Evolutionary conservation across 2,888 invertebrate species (phyloP), one percentile per base, ranked within the genome.

Genomic region (Iselma pallidipennis): DNA sequence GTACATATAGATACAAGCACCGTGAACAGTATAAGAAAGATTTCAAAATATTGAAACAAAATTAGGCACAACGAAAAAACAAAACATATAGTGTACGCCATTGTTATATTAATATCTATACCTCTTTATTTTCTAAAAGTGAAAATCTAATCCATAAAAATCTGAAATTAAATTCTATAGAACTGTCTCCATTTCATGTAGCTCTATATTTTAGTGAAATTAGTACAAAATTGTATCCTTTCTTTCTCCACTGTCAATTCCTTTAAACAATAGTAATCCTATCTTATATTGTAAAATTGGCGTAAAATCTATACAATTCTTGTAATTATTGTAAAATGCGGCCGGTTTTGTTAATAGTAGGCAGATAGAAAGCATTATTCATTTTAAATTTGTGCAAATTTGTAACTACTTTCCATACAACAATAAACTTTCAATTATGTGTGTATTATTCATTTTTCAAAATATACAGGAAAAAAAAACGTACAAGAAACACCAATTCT

Each of bases 271-370:
- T 45, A 45, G 45, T 45, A 45, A 45, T 45, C 45, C 19, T 9
- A 45, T 19, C 45, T 45, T 45, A 12, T 45, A 10, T 42, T 4
- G 4, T 19, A 7, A 45, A 45, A 45, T 45, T 21, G 21, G 45
- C 45, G 45, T 45, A 45, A 45, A 45, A 45, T 45, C 45, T 45
- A 21, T 45, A 21, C 45, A 21, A 45, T 45, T 45, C 19, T 45
- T 45, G 10, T 21, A 21, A 21, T 21, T 21, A 45, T 45, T 45
- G 16, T 21, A 21, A 21, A 45, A 45, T 16, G 7, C 16, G 16
- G 6, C 45, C 10, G 19, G 21, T 19, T 21, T 45, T 45, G 21
- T 45, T 12, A 37, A 37, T 37, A 16, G 45, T 45, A 45, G 45
- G 45, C 2, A 21, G 45, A 21, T 45, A 45, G 45, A 45, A 45